Percentiles rank a stretch among this genome's conserved stretches.
Evolutionary conservation across 2,888 invertebrate species (phyloP).

Genomic region (Amblyjoppa proteus): DNA sequence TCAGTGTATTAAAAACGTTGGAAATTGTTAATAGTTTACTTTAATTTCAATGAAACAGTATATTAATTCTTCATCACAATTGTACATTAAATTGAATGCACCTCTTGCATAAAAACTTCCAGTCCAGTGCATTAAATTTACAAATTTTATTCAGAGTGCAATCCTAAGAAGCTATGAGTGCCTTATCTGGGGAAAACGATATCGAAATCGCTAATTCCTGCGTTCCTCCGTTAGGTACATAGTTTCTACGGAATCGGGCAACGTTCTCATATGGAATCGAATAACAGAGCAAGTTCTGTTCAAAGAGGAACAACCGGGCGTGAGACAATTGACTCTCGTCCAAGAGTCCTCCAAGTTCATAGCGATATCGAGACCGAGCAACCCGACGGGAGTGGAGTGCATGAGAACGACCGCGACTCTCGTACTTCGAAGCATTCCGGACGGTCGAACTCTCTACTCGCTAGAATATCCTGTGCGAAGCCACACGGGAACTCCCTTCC

Average conservation of each 20-base stretch:
- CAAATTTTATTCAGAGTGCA: too few species aligned
- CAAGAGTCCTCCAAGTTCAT: constrained; percentile 92
- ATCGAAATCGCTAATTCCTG: background rate
- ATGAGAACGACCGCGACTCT: constrained; percentile 89
- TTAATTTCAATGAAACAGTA: too few species aligned
- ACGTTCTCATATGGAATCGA: constrained; percentile 95
- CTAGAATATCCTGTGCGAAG: constrained; percentile 93
- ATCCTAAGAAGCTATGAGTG: background rate
- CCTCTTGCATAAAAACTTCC: too few species aligned
- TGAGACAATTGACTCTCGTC: constrained; percentile 91
- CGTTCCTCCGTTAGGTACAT: constrained; percentile 87
- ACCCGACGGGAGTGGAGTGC: constrained; percentile 89
- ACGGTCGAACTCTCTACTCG: constrained; percentile 92
- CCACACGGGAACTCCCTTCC: constrained; percentile 90
- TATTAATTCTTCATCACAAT: too few species aligned
- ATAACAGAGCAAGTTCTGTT: constrained; percentile 91
- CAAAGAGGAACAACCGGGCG: constrained; percentile 93
- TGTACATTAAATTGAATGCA: too few species aligned
- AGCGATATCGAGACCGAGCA: constrained; percentile 90
- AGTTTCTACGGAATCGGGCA: constrained; percentile 96
- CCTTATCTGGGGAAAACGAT: background rate
- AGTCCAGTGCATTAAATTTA: too few species aligned
- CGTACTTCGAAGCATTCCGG: constrained; percentile 91
- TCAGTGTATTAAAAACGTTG: too few species aligned
- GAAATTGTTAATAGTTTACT: too few species aligned